These are phyloP conservation scores for Cynopterus brachyotis DNA, from an alignment of 2,113 vertebrate genomes.

Conservation along the genomic window DNA sequence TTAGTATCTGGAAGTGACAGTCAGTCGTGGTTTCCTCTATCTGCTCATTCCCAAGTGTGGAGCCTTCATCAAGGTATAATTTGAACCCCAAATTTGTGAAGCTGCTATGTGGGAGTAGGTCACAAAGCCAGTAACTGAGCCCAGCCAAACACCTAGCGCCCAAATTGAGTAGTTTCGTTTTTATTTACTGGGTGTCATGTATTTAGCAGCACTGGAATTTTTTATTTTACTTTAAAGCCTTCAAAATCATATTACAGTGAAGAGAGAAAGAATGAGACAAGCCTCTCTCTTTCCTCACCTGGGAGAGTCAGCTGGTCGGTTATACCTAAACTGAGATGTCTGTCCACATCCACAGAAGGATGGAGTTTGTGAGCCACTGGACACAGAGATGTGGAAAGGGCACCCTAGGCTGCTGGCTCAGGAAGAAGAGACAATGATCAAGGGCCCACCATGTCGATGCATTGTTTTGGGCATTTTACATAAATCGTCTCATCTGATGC, in stretches of 20 bases:
- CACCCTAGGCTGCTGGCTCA: not conserved
- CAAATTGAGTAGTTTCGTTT: not conserved
- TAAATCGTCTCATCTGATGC: not conserved
- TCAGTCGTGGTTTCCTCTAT: rapidly evolving
- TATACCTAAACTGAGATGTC: not conserved
- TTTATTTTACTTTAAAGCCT: not conserved
- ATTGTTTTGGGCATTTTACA: not conserved
- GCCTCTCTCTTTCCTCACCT: not conserved
- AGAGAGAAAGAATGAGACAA: not conserved
- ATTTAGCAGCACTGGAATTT: not conserved
- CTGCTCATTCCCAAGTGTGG: not conserved
- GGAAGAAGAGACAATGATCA: not conserved
- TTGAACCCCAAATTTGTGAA: not conserved
- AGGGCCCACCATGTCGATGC: not conserved
- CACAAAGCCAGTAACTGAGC: not conserved
- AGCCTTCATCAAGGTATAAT: not conserved
- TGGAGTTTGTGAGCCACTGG: not conserved
- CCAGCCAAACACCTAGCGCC: not conserved
- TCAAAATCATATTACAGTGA: not conserved
- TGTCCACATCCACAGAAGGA: not conserved
- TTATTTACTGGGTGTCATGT: not conserved
- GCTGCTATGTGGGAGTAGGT: not conserved
- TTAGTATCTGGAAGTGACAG: not conserved
- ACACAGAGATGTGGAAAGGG: not conserved
- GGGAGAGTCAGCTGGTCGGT: not conserved